Conservation (phyloP, 2,113 vertebrate species). For the Camarhynchus parvulus region DNA sequence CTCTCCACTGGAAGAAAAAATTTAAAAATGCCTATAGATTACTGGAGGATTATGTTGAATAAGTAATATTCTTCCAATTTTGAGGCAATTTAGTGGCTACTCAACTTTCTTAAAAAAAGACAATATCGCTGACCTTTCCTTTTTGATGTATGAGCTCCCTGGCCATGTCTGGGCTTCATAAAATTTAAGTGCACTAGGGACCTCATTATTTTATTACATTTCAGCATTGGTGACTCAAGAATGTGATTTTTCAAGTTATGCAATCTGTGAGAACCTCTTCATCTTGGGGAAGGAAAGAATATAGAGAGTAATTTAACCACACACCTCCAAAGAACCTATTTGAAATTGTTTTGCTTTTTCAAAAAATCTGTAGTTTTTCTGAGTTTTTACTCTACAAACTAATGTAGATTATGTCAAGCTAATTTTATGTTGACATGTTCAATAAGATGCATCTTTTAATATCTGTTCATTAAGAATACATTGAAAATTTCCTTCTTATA, state of each 20-base stretch:
- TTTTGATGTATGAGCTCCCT: background rate
- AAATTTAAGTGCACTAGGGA: background rate
- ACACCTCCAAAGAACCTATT: background rate
- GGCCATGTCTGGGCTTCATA: background rate
- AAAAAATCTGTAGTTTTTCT: background rate
- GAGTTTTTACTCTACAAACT: background rate
- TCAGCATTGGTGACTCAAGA: background rate
- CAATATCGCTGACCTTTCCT: background rate
- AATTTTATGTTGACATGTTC: background rate
- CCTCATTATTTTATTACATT: conserved; percentile 24
- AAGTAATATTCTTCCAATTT: background rate
- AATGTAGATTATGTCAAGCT: background rate
- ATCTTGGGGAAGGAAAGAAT: background rate
- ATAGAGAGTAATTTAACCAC: background rate
- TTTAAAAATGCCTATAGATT: background rate
- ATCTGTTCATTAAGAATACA: background rate
- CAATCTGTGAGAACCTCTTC: background rate
- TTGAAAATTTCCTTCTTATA: background rate
- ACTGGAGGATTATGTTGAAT: background rate
- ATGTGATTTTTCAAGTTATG: background rate
- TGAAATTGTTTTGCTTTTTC: background rate
- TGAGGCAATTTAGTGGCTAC: background rate
- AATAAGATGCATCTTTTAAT: background rate
- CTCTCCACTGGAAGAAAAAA: background rate
- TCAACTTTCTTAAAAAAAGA: background rate